A percentile compares a stretch with the other conserved stretches of the same genome.
Evolutionary conservation across 2,888 invertebrate species (phyloP).

Genomic region (Patella pellucida): DNA sequence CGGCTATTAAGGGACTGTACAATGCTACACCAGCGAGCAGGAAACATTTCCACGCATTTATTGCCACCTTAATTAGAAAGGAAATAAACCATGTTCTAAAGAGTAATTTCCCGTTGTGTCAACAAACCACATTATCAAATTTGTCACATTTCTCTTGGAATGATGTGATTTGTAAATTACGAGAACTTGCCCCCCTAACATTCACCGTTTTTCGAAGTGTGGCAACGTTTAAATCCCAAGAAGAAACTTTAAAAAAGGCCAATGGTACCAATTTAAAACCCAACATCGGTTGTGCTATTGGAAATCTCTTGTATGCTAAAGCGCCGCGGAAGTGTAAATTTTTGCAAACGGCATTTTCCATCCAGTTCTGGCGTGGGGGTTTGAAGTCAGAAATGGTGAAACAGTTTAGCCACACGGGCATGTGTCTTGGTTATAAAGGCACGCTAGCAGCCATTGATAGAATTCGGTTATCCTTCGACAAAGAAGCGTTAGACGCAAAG

Average conservation of each 20-base stretch:
- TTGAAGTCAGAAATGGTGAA: no score
- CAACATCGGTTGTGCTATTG: slow-evolving; percentile 20
- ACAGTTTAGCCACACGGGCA: slow-evolving; percentile 8
- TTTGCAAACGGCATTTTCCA: no score
- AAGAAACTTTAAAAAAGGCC: not conserved
- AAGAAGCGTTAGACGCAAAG: not conserved
- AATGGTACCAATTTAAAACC: slow-evolving; percentile 5
- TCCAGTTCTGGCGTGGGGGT: no score
- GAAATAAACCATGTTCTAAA: slow-evolving; percentile 15
- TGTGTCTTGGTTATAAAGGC: not conserved
- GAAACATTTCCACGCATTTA: slow-evolving; percentile 14
- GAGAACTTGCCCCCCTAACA: slow-evolving; percentile 21
- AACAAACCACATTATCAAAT: slow-evolving; percentile 20
- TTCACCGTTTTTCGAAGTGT: slow-evolving; percentile 18
- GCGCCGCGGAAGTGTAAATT: slow-evolving; percentile 22
- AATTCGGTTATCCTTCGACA: not conserved
- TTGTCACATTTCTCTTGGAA: no score
- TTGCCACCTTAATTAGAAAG: not conserved
- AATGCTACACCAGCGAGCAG: slow-evolving; percentile 15
- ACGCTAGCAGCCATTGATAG: not conserved
- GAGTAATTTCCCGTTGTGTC: slow-evolving; percentile 24
- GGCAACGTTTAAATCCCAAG: not conserved
- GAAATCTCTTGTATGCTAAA: slow-evolving; percentile 22
- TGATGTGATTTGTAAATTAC: slow-evolving; percentile 11
- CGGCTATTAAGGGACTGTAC: slow-evolving; percentile 24